Percentiles rank a stretch among this genome's conserved stretches.
Evolutionary conservation across 2,888 invertebrate species (phyloP).

Genomic region (Hyposoter didymator): DNA sequence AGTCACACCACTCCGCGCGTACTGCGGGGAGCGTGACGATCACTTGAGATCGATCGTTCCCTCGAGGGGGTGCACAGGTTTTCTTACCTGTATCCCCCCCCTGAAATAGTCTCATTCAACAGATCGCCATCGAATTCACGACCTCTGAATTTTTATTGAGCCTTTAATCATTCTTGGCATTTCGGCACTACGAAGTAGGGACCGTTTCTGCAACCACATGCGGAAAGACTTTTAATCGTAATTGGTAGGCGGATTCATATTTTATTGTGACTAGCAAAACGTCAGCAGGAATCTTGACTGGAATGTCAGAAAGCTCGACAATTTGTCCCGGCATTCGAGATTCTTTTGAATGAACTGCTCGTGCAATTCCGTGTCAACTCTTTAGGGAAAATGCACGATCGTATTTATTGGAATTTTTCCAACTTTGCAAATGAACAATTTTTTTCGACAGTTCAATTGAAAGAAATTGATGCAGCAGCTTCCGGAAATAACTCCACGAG

Average conservation of each 20-base stretch:
- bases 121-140: slow-evolving; percentile 32
- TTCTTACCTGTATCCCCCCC: slow-evolving; percentile 5
- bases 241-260: not conserved
- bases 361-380: not conserved
- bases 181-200: not conserved
- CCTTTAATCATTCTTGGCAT: slow-evolving; percentile 24
- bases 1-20: slow-evolving; percentile 21
- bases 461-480: no score
- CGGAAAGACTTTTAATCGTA: not conserved
- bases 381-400: not conserved
- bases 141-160: slow-evolving; percentile 34
- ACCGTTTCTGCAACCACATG: not conserved
- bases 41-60: slow-evolving; percentile 51
- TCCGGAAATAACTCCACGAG: not conserved
- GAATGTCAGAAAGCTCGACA: not conserved
- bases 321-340: not conserved
- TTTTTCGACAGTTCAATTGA: no score
- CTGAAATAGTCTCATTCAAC: slow-evolving; percentile 12
- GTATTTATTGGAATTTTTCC: no score
- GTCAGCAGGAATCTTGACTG: not conserved
- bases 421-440: no score
- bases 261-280: not conserved
- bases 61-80: slow-evolving; percentile 23
- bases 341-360: not conserved
- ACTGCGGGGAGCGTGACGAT: not conserved